Base-by-base conservation (phyloP, 2,797 vertebrate genomes). In the Yasuhikotakia modesta region DNA sequence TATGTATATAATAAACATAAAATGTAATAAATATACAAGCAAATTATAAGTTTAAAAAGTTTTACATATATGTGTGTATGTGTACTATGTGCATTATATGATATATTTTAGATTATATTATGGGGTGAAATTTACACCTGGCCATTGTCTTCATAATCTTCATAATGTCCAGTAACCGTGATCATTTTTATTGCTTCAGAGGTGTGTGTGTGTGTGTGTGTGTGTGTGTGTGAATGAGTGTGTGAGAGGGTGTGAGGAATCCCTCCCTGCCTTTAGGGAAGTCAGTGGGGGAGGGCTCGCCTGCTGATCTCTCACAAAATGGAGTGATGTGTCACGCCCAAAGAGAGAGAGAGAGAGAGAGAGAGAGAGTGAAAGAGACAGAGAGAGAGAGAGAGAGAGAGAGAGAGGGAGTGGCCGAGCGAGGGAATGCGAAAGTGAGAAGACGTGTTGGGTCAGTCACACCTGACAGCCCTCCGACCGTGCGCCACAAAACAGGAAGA, bases 321-420 rank as follows among this genome's bases (percentile, higher is more conserved):
- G 74, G 66, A 81, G 52, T 12, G 79, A 70, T 19, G 35, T 17
- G 83, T 89, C 93, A 93, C 92, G 92, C 92, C 92, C 92, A 91
- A 85, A 84, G 67, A 85, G 52, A 76, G 81, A 68, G 76, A 73
- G 45, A 72, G 70, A 50, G 74, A 19, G 55, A 53, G 74, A 73
- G 66, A 30, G 70, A 30, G 63, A 58, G 64, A 43, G 61, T 39
- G 66, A 68, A 78, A 69, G 19, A 16, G n/a, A 90, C 82, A 87
- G 85, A 60, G 35, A 27, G 83, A 85, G 83, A 79, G 84, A 80
- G 32, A 22, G 65, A 77, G 72, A 82, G 81, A 78, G 87, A 72
- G 35, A 70, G 71, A 84, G 88, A 92, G 86, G 93, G 93, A 87
- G 92, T 91, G 91, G 87, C 87, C 78, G 87, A 79, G 6, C 80